Base-by-base conservation (phyloP, 2,888 invertebrate genomes). In the Brachycybe producta region DNA sequence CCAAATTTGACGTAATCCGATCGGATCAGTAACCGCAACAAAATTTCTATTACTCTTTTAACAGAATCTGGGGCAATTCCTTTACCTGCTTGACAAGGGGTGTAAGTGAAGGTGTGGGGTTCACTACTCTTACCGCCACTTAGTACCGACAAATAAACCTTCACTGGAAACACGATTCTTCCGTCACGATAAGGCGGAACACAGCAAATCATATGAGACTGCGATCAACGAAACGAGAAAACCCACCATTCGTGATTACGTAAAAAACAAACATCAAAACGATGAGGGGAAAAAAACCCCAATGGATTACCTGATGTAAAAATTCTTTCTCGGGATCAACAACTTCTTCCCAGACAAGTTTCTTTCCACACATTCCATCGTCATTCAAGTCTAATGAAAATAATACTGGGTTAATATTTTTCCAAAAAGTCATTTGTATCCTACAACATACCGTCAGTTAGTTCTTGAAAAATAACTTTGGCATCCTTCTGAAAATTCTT, bases 401-500 rank as follows among this genome's bases (percentile, higher is more conserved):
- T n/a, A 24, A 23, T 23, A 32, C 43, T 43, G 43, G 8, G 13
- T 13, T 11, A 17, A 41, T 13, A n/a, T 39, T 13, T 36, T 11
- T 32, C 11, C 11, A 35, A 45, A 39, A 46, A 46, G 46, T 11
- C 44, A 46, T n/a, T 15, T 45, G n/a, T 44, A 23, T 7, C 11
- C n/a, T 45, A 17, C 45, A 46, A 32, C 32, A n/a, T 11, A 53
- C 53, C 46, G 8, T 47, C 41, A 8, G 28, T 27, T 13, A 38
- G 11, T 30, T 58, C 53, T 61, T 80, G 77, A 70, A 90, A 87
- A 56, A 84, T 76, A 13, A 90, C 82, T 57, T 80, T 76, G 5
- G 87, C 86, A 69, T 90, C 90, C 70, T 90, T 90, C 40, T 87
- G 75, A 67, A 90, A 90, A 69, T 90, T 90, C 70, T 90, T 90